phyloP scores from a whole-genome alignment of 30 jellyfish, hydroid and myxozoan species.

The Morbakka virulenta region DNA sequence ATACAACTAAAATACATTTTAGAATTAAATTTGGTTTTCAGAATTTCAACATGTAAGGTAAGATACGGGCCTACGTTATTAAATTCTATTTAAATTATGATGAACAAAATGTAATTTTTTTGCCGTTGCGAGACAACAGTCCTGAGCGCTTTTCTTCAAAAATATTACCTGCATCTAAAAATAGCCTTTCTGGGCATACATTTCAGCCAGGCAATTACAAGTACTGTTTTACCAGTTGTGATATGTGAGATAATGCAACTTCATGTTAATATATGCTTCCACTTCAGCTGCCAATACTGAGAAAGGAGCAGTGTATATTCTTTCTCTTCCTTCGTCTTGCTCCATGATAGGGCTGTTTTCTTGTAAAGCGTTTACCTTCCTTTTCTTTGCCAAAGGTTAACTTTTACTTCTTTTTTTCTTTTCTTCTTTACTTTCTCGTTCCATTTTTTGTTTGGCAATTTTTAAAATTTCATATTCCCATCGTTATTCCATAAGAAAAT shows the following conservation, averaged over 20 bases:
- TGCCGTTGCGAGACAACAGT: slow-evolving; percentile 26
- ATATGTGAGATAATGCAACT: slow-evolving; percentile 36
- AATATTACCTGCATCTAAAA: slow-evolving; percentile 67
- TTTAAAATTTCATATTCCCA: slow-evolving; percentile 34
- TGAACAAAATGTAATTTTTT: slow-evolving; percentile 3
- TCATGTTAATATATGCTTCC: slow-evolving; percentile 36
- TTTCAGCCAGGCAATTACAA: slow-evolving; percentile 20
- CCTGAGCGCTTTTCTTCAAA: slow-evolving; percentile 40
- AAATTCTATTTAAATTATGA: too few species aligned
- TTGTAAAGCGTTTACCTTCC: slow-evolving; percentile 26
- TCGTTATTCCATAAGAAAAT: slow-evolving; percentile 28
- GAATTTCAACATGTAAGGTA: too few species aligned
- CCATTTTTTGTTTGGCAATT: not conserved
- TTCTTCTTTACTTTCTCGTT: not conserved
- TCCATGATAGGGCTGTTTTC: slow-evolving; percentile 2
- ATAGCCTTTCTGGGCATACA: slow-evolving; percentile 45
- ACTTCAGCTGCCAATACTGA: slow-evolving; percentile 30
- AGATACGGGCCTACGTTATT: too few species aligned
- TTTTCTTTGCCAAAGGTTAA: slow-evolving; percentile 8
- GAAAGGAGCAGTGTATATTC: slow-evolving; percentile 17
- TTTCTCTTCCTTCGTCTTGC: not conserved
- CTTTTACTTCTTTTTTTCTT: not conserved
- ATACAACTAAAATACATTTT: too few species aligned
- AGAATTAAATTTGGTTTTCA: too few species aligned
- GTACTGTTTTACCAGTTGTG: slow-evolving; percentile 15